Conservation (phyloP, 2,888 invertebrate genomes). For the Watsonalla cultraria region DNA sequence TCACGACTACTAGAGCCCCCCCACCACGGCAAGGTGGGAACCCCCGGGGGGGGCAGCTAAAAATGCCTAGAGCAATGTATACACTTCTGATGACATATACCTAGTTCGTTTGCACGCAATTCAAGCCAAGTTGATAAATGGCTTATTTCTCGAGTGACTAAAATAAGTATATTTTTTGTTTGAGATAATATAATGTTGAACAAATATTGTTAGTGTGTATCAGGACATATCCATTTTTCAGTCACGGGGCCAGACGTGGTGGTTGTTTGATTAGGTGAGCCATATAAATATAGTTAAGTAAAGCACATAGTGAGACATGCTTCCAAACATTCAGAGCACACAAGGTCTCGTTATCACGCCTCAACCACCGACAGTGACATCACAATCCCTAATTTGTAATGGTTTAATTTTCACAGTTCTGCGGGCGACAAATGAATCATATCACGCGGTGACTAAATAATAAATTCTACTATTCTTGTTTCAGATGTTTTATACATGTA, state of each 20-base stretch:
- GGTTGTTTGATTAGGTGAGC: constrained; percentile 28
- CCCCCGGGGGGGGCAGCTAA: no score
- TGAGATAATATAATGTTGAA: background rate
- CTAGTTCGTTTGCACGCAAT: no score
- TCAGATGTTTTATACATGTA: no score
- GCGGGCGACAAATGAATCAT: background rate
- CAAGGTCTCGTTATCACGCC: constrained; percentile 26
- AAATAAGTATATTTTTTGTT: background rate
- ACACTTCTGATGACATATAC: no score
- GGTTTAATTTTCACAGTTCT: constrained; percentile 5
- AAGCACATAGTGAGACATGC: background rate
- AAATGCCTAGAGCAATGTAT: no score
- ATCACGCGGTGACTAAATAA: background rate
- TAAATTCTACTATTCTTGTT: no score
- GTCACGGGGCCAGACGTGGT: constrained; percentile 17
- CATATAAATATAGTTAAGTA: constrained; percentile 25
- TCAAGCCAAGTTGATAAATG: no score
- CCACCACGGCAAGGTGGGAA: no score
- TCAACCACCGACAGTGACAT: constrained; percentile 33
- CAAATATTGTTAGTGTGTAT: constrained; percentile 7
- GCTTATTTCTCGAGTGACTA: background rate
- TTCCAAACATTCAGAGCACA: background rate
- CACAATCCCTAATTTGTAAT: constrained; percentile 16
- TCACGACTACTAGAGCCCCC: no score
- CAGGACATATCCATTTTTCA: constrained; percentile 12